Percentiles rank a stretch among this genome's conserved stretches.
Evolutionary conservation across 2,888 invertebrate species (phyloP).

Genomic region (Metallyticus violacea): DNA sequence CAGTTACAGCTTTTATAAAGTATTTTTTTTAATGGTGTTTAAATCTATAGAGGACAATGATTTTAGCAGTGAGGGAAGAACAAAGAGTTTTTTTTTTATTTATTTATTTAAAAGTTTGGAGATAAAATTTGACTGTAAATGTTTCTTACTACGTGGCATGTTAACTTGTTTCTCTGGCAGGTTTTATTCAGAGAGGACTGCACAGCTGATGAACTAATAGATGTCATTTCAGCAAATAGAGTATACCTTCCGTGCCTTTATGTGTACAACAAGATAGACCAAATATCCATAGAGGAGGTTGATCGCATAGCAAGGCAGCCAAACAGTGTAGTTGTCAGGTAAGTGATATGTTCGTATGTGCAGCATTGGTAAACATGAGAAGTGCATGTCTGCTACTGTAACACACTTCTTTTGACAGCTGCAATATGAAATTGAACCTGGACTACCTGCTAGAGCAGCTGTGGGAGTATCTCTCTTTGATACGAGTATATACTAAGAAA

Average conservation of each 20-base stretch:
- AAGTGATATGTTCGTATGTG: no score
- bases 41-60: no score
- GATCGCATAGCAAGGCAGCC: conserved; percentile 87
- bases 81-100: no score
- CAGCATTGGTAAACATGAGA: no score
- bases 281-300: conserved; percentile 98
- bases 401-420: conserved; percentile 57
- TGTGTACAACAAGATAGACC: conserved; percentile 99
- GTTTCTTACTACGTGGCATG: no score
- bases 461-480: conserved; percentile 92
- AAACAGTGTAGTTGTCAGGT: conserved; percentile 91
- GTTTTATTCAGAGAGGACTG: conserved; percentile 95
- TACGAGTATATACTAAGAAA: conserved; percentile 98
- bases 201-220: conserved; percentile 94
- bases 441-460: conserved; percentile 88
- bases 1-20: no score
- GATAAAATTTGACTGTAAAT: no score
- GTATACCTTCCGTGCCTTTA: conserved; percentile 96
- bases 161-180: conserved; percentile 39
- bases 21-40: no score
- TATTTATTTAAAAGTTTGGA: no score
- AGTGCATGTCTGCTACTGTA: no score
- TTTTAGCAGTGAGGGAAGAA: no score
- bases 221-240: conserved; percentile 94
- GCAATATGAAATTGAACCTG: conserved; percentile 97